phyloP scores from a whole-genome alignment of 2,888 invertebrate species.

The Melipona beecheii region DNA sequence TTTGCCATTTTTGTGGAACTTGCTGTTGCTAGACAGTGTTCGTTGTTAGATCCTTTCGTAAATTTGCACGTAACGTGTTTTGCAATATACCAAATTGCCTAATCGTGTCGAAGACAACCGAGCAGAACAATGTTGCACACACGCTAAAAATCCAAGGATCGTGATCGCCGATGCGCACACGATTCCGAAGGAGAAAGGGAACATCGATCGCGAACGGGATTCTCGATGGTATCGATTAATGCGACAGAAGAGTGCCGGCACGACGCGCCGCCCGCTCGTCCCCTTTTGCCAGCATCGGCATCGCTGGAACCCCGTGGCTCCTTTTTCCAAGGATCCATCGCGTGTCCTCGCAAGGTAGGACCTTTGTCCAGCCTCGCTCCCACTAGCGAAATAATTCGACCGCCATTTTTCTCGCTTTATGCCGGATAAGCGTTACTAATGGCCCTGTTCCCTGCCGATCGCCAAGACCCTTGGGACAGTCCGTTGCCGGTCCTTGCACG shows the following conservation, averaged over 20 bases:
- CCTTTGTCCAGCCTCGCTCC: conserved; percentile 69
- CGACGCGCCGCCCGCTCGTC: conserved; percentile 30
- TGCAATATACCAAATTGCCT: too few relatives aligned
- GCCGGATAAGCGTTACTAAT: conserved; percentile 80
- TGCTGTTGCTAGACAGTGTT: too few relatives aligned
- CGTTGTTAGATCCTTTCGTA: too few relatives aligned
- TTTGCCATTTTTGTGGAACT: too few relatives aligned
- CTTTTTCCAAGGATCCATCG: conserved; percentile 55
- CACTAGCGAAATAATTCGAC: conserved; percentile 77
- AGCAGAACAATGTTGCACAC: too few relatives aligned
- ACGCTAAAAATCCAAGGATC: too few relatives aligned
- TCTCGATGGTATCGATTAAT: conserved; percentile 66
- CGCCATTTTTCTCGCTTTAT: conserved; percentile 80
- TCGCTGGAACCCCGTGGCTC: conserved; percentile 67
- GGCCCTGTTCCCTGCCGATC: conserved; percentile 59
- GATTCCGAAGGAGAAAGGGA: conserved; percentile 1
- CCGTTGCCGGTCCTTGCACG: conserved; percentile 19
- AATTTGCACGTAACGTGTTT: too few relatives aligned
- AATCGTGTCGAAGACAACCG: too few relatives aligned
- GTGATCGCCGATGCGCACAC: not conserved
- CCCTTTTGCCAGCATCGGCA: conserved; percentile 52
- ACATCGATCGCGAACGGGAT: conserved; percentile 48
- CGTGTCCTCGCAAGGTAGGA: conserved; percentile 61
- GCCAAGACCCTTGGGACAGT: conserved; percentile 31
- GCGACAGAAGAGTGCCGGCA: conserved; percentile 20